Percentiles rank a stretch among this genome's conserved stretches.
phyloP scores from a whole-genome alignment of 2,113 vertebrate species.

The Bubalus kerabau region DNA sequence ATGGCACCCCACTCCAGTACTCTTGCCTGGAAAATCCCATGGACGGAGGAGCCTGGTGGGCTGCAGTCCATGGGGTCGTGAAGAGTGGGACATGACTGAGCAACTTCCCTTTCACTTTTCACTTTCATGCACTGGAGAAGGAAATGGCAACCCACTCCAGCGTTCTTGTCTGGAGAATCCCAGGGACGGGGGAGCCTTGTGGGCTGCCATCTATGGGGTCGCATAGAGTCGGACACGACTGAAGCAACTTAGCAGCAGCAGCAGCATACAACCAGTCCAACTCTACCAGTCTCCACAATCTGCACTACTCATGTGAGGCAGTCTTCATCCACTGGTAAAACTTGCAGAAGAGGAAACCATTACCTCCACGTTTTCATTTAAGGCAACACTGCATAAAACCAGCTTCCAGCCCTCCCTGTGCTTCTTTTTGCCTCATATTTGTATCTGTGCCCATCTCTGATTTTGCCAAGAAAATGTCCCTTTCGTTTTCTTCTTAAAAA shows the following conservation, averaged over 20 bases:
- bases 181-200: neutral
- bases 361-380: neutral
- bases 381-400: neutral
- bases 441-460: neutral
- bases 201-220: too few relatives aligned
- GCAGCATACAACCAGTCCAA: neutral
- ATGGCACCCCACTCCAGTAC: neutral
- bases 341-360: neutral
- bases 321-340: neutral
- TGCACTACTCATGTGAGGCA: neutral
- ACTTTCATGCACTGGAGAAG: neutral
- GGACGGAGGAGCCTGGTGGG: neutral
- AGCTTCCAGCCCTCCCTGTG: neutral
- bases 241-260: too few relatives aligned
- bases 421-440: neutral
- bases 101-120: too few relatives aligned
- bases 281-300: too few relatives aligned
- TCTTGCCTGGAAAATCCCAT: neutral
- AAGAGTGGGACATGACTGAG: too few relatives aligned
- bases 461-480: neutral
- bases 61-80: neutral
- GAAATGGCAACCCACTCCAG: neutral
- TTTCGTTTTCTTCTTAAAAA: constrained; percentile 1
- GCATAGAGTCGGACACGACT: too few relatives aligned
- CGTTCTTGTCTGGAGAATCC: too few relatives aligned